Evolutionary conservation across 35 echinoderm and acorn worm species (phyloP).

Genomic region (Lytechinus variegatus): DNA sequence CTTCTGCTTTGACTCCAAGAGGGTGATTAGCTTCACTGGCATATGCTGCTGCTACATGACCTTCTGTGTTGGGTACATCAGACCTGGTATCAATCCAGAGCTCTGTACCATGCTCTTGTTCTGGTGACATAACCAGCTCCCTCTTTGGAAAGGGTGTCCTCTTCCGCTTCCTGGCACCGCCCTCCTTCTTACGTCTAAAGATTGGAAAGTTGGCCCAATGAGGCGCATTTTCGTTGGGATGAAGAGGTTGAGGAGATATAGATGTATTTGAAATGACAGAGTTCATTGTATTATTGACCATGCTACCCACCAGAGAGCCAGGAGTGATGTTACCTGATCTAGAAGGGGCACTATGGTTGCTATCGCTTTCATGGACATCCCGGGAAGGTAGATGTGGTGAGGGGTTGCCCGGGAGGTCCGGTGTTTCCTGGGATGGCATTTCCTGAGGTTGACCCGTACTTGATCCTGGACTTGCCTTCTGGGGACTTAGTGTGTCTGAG

Average conservation of each 20-base stretch:
- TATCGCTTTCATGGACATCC: conserved; percentile 57
- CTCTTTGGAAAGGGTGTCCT: conserved; percentile 77
- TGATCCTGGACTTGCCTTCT: conserved; percentile 48
- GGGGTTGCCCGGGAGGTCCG: conserved; percentile 52
- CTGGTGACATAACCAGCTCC: conserved; percentile 75
- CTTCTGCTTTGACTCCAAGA: neutral
- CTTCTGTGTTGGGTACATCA: conserved; percentile 54
- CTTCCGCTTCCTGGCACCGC: conserved; percentile 85
- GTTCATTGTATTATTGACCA: conserved; percentile 48
- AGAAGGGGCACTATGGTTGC: conserved; percentile 57
- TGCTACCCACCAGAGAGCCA: neutral
- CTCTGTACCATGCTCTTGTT: conserved; percentile 60
- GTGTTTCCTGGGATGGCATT: conserved; percentile 11
- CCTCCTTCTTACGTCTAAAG: conserved; percentile 72
- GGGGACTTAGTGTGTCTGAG: conserved; percentile 51
- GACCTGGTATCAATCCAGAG: conserved; percentile 76
- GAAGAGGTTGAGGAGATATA: conserved; percentile 46
- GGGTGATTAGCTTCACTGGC: conserved; percentile 57
- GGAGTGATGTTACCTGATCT: conserved; percentile 35
- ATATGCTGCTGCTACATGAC: conserved; percentile 33
- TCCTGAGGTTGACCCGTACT: conserved; percentile 54
- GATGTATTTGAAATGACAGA: conserved; percentile 49
- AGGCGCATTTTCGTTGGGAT: conserved; percentile 59
- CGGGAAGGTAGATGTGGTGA: conserved; percentile 53
- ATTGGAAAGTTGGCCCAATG: conserved; percentile 79